Conservation (phyloP, 1,140 invertebrate species). For the Diabrotica virgifera region DNA sequence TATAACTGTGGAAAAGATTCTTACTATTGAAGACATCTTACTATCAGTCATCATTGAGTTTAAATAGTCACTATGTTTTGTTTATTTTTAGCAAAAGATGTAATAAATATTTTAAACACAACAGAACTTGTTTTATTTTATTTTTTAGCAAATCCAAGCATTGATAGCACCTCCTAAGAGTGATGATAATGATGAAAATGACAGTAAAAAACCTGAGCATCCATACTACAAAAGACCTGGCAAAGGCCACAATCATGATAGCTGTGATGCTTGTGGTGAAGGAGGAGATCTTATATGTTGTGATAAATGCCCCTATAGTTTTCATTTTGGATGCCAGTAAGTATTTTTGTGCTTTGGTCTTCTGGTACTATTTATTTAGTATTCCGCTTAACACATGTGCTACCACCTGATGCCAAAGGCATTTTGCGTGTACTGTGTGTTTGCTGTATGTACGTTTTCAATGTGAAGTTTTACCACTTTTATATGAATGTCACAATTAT, state of each 20-base stretch:
- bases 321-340: slow-evolving; percentile 93
- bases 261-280: slow-evolving; percentile 88
- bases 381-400: too few relatives aligned
- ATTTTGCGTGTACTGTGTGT: too few relatives aligned
- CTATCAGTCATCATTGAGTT: background rate
- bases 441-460: too few relatives aligned
- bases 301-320: slow-evolving; percentile 90
- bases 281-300: slow-evolving; percentile 95
- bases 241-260: slow-evolving; percentile 89
- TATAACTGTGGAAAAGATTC: too few relatives aligned
- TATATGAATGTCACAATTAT: too few relatives aligned
- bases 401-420: too few relatives aligned
- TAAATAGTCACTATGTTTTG: background rate
- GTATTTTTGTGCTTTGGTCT: slow-evolving; percentile 43
- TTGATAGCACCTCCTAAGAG: slow-evolving; percentile 81
- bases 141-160: slow-evolving; percentile 77
- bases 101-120: background rate
- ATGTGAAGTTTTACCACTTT: too few relatives aligned
- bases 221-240: slow-evolving; percentile 83
- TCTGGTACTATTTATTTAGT: too few relatives aligned
- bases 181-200: slow-evolving; percentile 64
- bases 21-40: background rate
- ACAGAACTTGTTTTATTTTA: slow-evolving; percentile 8
- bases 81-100: background rate
- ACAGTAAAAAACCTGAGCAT: slow-evolving; percentile 65